Evolutionary conservation across 2,888 invertebrate species (phyloP), one percentile per base, ranked within the genome.

Genomic region (Rotaria socialis): DNA sequence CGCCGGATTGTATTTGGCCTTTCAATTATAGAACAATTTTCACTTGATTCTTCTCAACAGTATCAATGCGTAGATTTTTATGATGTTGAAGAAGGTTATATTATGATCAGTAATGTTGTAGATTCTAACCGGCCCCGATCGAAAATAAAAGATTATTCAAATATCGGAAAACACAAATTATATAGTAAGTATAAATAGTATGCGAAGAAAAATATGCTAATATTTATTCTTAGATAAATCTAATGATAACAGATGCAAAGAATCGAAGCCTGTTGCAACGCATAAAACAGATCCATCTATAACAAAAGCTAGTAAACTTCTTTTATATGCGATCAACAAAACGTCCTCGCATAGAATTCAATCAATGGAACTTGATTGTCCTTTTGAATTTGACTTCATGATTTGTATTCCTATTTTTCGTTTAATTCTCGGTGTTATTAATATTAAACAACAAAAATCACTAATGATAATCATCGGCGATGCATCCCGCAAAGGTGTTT

Each of bases 331-430:
- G 0, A 80, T 80, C 4, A 22, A 47, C n/a, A 43, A 47, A 47
- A 43, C 35, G n/a, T 6, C 24, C 24, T 47, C n/a, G 8, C n/a
- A 80, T n/a, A 19, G 47, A 4, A 43, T 47, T 47, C 10, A 47
- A 47, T n/a, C 80, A n/a, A 16, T 47, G 47, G 47, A 80, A 47
- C 47, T 80, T 24, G 47, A 47, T 14, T 80, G 80, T 47, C 24
- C 47, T n/a, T 43, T 80, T 80, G 22, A 80, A 47, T 80, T 80
- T 80, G 10, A 80, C 47, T 80, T 80, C 47, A 80, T 80, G 80
- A 8, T 80, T 1, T 80, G 43, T 47, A 80, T 80, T 47, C 80
- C 80, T 7, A 43, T 80, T 80, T 8, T 5, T 80, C 80, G 80
- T n/a, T 41, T 80, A 19, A 47, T 80, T 41, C 43, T 80, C 5